Evolutionary conservation across 2,797 vertebrate species (phyloP), one percentile per base, ranked within the genome.

Genomic region (Orientallactaga sibirica): DNA sequence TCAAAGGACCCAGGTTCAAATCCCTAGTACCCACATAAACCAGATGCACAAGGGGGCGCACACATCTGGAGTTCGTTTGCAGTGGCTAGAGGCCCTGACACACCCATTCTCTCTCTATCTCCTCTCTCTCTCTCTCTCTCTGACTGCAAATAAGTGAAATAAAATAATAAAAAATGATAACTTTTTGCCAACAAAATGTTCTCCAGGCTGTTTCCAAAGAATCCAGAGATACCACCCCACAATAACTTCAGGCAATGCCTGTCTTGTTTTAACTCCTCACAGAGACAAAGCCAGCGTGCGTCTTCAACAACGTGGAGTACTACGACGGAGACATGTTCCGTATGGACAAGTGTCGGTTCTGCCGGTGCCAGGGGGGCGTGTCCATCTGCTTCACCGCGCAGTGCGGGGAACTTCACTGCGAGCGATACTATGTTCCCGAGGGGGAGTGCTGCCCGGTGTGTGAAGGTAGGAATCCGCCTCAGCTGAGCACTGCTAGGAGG

Each of bases 361-460:
- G 99, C 83, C 98, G 99, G 9, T 99, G 99, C 97, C 99, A 99
- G 82, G 98, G 98, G 1, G 99, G 99, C 2, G 99, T 99, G n/a
- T 98, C 99, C 9, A 98, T 99, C 82, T 99, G 99, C 88, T 99
- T 99, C 97, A 98, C 98, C 0, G 99, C 99, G 55, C 99, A 99
- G 93, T 99, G 99, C 22, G 99, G 99, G 2, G 98, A 98, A 95
- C 98, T 99, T 5, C 98, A 98, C 97, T 99, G 99, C 0, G 98
- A 99, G 84, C 98, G 98, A 90, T 99, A 99, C 96, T 99, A 99
- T 1, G 98, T 99, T 86, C 99, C 99, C 0, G 98, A 99, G 82
- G 99, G 99, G 92, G 99, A 99, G 95, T 99, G 99, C 97, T 99
- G 99, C 97, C 99, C 99, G 0, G 98, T 99, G 43, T 99, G 99